Evolutionary conservation across 1,140 invertebrate species (phyloP), one percentile per base, ranked within the genome.

Genomic region (Bombus superbus): DNA sequence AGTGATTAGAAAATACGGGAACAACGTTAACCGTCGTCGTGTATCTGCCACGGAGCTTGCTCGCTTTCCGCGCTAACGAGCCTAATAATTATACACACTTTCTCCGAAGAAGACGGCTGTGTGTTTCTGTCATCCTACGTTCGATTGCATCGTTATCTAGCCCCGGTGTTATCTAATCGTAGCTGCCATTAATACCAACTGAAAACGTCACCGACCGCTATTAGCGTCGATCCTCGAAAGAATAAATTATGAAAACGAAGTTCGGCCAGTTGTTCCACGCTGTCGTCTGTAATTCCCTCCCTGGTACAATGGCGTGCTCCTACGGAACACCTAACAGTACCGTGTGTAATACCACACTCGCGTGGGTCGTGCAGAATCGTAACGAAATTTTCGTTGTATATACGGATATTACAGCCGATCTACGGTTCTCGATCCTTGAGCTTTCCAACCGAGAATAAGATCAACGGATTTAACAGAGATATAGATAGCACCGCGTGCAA

Each of bases 51-150:
- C 9, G 22, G 9, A 8, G 22, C 25, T 10, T 44, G 81, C 4
- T 9, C 38, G 73, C 18, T 42, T 77, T 68, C 22, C 68, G 15
- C 53, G 28, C 59, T 85, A 85, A 85, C 78, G 78, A 85, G 66
- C 18, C 18, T 28, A 85, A 85, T 85, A 74, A 85, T 81, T 80
- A 81, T 74, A 44, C 83, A 74, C 83, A 81, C 83, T 85, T 85
- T 85, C 83, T 81, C 78, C 32, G 11, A 69, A 22, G 42, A 42
- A n/a, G 83, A 84, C 69, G 42, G 77, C 53, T 42, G 25, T 32
- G 28, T 81, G 76, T 85, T 74, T 85, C 83, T 85, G 77, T 81
- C 83, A 74, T 85, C 78, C 69, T 35, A 15, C 28, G n/a, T 85
- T 73, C 68, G 83, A 85, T 64, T 5, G 44, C 83, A 66, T 53